These are phyloP conservation scores for Eupithecia inturbata DNA, from an alignment of 2,888 invertebrate species.

Conservation along the genomic window DNA sequence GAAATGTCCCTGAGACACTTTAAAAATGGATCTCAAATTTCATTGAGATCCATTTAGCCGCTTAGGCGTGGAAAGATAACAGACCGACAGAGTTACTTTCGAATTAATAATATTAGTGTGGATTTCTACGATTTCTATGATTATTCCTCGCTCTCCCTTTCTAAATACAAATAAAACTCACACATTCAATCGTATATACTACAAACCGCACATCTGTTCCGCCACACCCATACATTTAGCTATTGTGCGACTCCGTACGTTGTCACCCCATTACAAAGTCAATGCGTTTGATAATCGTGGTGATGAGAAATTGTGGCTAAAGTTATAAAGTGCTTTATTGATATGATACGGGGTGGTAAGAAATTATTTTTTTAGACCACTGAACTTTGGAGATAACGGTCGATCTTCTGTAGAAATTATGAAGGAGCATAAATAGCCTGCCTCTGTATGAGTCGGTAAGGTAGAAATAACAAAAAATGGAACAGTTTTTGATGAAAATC, in stretches of 20 bases:
- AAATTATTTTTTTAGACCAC: neutral
- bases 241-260: constrained; percentile 33
- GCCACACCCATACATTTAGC: constrained; percentile 71
- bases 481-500: too few species aligned
- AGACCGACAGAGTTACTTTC: too few species aligned
- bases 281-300: constrained; percentile 32
- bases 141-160: constrained; percentile 1
- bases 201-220: constrained; percentile 64
- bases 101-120: too few species aligned
- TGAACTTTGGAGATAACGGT: neutral
- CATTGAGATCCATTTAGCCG: too few species aligned
- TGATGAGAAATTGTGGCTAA: constrained; percentile 19
- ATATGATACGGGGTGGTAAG: neutral
- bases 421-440: neutral
- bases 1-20: too few species aligned
- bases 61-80: too few species aligned
- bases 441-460: neutral
- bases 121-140: constrained; percentile 10
- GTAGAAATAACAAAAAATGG: too few species aligned
- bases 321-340: neutral
- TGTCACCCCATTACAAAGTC: constrained; percentile 55
- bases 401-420: neutral
- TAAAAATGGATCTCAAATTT: too few species aligned
- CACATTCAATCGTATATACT: constrained; percentile 27
- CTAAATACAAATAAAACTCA: constrained; percentile 24